A percentile compares a stretch with the other conserved stretches of the same genome.
These are phyloP conservation scores for Chalcosyrphus nemorum DNA, from an alignment of 2,888 invertebrate genomes.

Conservation along the genomic window DNA sequence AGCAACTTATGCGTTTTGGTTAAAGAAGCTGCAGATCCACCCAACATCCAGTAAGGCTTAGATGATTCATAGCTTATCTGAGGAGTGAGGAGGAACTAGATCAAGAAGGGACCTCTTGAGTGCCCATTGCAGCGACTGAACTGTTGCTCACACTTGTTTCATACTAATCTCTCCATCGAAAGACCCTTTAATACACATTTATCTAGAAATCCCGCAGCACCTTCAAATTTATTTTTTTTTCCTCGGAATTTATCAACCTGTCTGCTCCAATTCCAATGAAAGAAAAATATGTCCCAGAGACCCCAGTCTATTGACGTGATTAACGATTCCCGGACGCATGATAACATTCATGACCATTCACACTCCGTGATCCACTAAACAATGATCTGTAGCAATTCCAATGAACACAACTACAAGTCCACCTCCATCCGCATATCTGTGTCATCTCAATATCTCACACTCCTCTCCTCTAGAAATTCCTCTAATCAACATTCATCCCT, in stretches of 20 bases:
- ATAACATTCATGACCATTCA: slow-evolving; percentile 62
- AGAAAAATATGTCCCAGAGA: background rate
- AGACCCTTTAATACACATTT: no score
- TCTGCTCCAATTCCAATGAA: slow-evolving; percentile 31
- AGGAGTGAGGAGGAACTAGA: no score
- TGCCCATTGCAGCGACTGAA: no score
- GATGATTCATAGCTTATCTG: no score
- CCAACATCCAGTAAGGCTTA: no score
- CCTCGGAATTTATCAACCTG: slow-evolving; percentile 14
- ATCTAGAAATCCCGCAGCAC: background rate
- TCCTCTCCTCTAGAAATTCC: slow-evolving; percentile 13
- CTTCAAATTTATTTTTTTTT: background rate
- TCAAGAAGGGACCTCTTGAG: no score
- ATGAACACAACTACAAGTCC: slow-evolving; percentile 4
- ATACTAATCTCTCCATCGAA: no score
- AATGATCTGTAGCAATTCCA: slow-evolving; percentile 49
- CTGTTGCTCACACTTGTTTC: no score
- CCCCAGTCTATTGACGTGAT: slow-evolving; percentile 38
- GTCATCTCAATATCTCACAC: background rate
- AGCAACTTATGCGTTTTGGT: no score
- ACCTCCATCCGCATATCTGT: background rate
- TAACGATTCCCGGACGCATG: slow-evolving; percentile 57
- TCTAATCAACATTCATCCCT: slow-evolving; percentile 70
- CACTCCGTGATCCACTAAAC: slow-evolving; percentile 60
- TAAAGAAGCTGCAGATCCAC: no score